Conservation (phyloP, 2,888 invertebrate species). For the Reticulitermes lucifugus region DNA sequence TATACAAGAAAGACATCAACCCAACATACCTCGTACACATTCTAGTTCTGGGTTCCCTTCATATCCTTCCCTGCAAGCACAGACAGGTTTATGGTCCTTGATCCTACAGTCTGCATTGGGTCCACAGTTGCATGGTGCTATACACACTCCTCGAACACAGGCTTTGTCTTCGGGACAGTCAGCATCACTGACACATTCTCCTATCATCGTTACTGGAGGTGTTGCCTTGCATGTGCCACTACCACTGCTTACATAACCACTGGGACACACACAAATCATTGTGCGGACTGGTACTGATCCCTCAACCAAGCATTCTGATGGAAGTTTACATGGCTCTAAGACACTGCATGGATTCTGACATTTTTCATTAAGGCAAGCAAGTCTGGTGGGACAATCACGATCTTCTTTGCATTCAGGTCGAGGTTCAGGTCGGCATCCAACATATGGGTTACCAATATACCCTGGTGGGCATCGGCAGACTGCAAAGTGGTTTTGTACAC, state of each 20-base stretch:
- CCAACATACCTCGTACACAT: conserved; percentile 73
- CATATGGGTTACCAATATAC: conserved; percentile 83
- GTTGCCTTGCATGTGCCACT: conserved; percentile 83
- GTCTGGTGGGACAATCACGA: conserved; percentile 81
- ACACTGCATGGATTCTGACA: conserved; percentile 87
- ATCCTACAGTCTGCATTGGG: conserved; percentile 87
- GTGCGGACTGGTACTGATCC: conserved; percentile 86
- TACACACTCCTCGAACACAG: conserved; percentile 84
- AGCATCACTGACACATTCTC: conserved; percentile 79
- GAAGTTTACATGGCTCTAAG: conserved; percentile 82
- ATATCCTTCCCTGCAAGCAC: conserved; percentile 85
- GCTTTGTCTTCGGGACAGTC: conserved; percentile 84
- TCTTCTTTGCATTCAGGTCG: conserved; percentile 84
- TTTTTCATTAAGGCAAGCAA: conserved; percentile 84
- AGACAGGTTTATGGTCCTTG: conserved; percentile 87
- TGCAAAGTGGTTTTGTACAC: conserved; percentile 83
- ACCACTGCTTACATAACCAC: conserved; percentile 87
- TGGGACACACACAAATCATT: conserved; percentile 90
- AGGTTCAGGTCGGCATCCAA: conserved; percentile 80
- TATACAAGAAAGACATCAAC: not conserved
- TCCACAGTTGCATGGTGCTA: conserved; percentile 88
- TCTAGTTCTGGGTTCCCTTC: conserved; percentile 88
- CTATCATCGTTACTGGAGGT: conserved; percentile 71
- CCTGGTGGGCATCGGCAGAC: conserved; percentile 87
- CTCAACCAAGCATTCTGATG: conserved; percentile 84